Percentiles rank a stretch among this genome's conserved stretches.
These are phyloP conservation scores for Sturnira hondurensis DNA, from an alignment of 2,113 vertebrate species.

Conservation along the genomic window DNA sequence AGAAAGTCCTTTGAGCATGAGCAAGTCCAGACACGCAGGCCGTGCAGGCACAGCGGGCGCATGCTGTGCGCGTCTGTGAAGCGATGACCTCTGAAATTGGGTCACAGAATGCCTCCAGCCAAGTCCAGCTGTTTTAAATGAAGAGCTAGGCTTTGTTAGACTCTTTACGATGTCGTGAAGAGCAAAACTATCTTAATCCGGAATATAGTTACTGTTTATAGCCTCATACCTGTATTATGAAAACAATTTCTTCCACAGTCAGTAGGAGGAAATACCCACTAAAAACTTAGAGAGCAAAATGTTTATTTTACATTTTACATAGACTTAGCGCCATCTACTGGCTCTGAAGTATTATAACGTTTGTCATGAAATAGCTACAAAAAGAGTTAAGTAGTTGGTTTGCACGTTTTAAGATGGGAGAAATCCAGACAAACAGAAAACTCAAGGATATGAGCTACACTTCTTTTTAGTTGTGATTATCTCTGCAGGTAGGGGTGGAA, in stretches of 20 bases:
- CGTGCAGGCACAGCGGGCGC: background rate
- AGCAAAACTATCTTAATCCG: background rate
- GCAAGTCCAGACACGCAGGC: background rate
- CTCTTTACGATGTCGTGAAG: background rate
- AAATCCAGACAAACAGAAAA: background rate
- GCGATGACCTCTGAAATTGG: background rate
- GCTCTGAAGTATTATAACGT: background rate
- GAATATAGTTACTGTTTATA: background rate
- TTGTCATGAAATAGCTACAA: background rate
- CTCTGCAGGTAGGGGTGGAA: background rate
- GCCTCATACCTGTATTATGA: background rate
- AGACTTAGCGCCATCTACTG: slow-evolving; percentile 57
- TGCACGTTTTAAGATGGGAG: background rate
- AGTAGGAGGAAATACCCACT: background rate
- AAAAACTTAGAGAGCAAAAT: background rate
- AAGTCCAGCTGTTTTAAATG: background rate
- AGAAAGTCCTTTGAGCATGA: background rate
- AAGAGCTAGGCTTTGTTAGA: background rate
- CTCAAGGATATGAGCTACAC: background rate
- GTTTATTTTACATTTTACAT: background rate
- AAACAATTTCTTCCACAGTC: background rate
- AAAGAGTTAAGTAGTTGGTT: background rate
- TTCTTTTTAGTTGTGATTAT: background rate
- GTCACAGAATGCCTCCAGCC: background rate
- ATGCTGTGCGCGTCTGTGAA: background rate